These are phyloP conservation scores for Limenitis camilla DNA, from an alignment of 2,888 invertebrate species.

Conservation along the genomic window DNA sequence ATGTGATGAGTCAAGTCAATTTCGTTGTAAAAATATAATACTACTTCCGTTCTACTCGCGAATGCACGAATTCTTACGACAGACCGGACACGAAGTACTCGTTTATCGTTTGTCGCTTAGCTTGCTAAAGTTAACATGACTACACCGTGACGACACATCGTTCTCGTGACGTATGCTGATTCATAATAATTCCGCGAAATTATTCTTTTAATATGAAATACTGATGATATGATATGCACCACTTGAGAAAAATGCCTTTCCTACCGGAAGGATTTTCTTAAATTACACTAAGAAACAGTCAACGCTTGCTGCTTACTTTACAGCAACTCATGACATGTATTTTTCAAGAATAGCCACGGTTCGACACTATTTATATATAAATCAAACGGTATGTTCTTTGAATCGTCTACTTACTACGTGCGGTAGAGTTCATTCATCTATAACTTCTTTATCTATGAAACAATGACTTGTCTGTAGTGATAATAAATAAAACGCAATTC, in stretches of 20 bases:
- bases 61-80: conserved; percentile 40
- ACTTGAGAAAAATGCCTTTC: no score
- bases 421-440: conserved; percentile 5
- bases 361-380: not conserved
- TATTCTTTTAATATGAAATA: not conserved
- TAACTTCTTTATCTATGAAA: not conserved
- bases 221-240: not conserved
- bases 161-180: conserved; percentile 5
- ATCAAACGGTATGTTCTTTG: not conserved
- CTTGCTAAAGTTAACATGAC: not conserved
- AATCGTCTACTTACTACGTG: not conserved
- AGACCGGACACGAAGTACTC: conserved; percentile 51
- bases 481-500: not conserved
- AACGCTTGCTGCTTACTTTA: no score
- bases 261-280: no score
- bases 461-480: not conserved
- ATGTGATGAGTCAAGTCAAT: conserved; percentile 41
- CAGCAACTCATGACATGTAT: not conserved
- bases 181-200: conserved; percentile 7
- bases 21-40: conserved; percentile 46
- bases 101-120: conserved; percentile 30
- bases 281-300: no score
- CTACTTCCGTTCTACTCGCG: conserved; percentile 55
- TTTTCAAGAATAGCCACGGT: not conserved
- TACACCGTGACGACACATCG: not conserved